Evolutionary conservation across 1,140 invertebrate genomes (phyloP).

Genomic region (Holotrichia oblita): DNA sequence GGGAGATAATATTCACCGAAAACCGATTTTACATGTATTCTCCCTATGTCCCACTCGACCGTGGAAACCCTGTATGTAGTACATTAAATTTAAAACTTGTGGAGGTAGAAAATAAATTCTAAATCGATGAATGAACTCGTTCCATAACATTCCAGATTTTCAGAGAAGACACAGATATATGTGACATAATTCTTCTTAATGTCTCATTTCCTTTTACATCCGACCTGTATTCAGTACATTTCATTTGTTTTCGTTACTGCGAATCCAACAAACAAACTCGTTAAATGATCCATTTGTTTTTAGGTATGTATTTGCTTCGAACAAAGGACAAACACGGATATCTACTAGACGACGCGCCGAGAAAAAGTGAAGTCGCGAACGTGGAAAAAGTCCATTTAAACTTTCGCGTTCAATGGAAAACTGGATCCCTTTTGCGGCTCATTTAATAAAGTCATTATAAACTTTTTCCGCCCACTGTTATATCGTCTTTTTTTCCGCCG

Average conservation of each 20-base stretch:
- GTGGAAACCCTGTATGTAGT: no score
- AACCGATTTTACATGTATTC: no score
- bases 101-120: no score
- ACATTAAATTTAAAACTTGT: no score
- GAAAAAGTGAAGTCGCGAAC: not conserved
- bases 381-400: slow-evolving; percentile 11
- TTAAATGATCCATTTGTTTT: slow-evolving; percentile 1
- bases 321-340: not conserved
- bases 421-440: slow-evolving; percentile 23
- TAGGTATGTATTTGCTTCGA: not conserved
- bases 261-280: not conserved
- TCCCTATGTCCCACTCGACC: no score
- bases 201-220: not conserved
- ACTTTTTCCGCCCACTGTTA: slow-evolving; percentile 25
- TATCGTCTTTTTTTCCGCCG: slow-evolving; percentile 13
- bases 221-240: not conserved
- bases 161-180: no score
- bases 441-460: slow-evolving; percentile 35
- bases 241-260: slow-evolving; percentile 1
- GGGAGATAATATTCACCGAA: no score
- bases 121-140: no score
- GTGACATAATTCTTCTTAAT: not conserved
- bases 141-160: no score
- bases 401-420: slow-evolving; percentile 24
- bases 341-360: no score